Evolutionary conservation across 1,140 invertebrate genomes (phyloP).

Genomic region (Babylonia areolata): DNA sequence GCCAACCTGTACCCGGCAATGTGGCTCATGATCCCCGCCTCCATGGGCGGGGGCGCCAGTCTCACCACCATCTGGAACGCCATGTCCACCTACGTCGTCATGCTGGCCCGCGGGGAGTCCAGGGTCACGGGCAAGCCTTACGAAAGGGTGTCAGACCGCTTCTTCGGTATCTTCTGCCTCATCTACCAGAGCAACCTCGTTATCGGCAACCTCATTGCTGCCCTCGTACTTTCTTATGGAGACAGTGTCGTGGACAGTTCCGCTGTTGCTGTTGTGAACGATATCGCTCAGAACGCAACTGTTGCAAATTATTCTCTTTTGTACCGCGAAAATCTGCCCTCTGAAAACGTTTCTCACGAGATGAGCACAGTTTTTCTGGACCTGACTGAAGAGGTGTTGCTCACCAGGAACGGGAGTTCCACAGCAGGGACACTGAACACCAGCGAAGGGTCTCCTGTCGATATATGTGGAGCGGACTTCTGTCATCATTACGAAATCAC

Average conservation of each 20-base stretch:
- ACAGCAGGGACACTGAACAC: not conserved
- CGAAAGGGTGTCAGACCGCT: slow-evolving; percentile 61
- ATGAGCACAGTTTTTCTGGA: not conserved
- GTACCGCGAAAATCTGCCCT: not conserved
- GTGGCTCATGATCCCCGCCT: slow-evolving; percentile 61
- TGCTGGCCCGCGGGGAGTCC: slow-evolving; percentile 61
- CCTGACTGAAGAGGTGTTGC: too few species aligned
- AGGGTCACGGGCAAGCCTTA: slow-evolving; percentile 52
- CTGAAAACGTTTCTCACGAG: not conserved
- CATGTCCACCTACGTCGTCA: slow-evolving; percentile 65
- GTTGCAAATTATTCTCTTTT: not conserved
- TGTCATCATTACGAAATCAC: slow-evolving; percentile 55
- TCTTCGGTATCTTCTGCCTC: slow-evolving; percentile 68
- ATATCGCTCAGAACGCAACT: not conserved
- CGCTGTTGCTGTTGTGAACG: not conserved
- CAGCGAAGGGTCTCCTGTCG: not conserved
- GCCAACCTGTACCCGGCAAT: slow-evolving; percentile 65
- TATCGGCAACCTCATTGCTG: slow-evolving; percentile 63
- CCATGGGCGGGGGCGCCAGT: slow-evolving; percentile 58
- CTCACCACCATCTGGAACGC: slow-evolving; percentile 66
- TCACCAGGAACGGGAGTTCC: too few species aligned
- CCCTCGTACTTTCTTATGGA: slow-evolving; percentile 54
- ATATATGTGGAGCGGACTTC: slow-evolving; percentile 55
- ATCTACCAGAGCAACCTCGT: slow-evolving; percentile 65
- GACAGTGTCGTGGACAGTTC: not conserved